A percentile compares a stretch with the other conserved stretches of the same genome.
Conservation (phyloP, 2,797 vertebrate species). For the Chaunax sp. region DNA sequence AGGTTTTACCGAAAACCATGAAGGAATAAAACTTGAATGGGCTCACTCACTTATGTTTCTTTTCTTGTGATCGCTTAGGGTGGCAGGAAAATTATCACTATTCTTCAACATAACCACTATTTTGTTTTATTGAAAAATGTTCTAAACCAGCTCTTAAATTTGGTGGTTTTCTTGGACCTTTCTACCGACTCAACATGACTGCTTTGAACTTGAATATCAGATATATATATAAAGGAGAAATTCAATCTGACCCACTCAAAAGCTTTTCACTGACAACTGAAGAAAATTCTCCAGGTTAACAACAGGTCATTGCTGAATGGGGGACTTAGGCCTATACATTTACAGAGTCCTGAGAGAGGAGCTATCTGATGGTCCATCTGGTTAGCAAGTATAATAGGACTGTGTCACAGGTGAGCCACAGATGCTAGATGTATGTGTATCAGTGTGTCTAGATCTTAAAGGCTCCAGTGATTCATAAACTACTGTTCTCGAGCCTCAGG, state of each 20-base stretch:
- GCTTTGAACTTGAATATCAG: constrained; percentile 64
- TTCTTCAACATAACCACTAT: constrained; percentile 39
- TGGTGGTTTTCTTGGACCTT: constrained; percentile 48
- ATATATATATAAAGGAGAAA: constrained; percentile 67
- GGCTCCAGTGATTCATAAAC: constrained; percentile 37
- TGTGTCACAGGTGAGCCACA: constrained; percentile 66
- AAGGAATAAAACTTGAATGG: constrained; percentile 50
- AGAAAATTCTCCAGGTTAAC: constrained; percentile 68
- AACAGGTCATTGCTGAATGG: constrained; percentile 54
- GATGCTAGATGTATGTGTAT: constrained; percentile 47
- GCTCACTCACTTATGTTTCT: background rate
- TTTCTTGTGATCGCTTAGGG: constrained; percentile 23
- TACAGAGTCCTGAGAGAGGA: constrained; percentile 45
- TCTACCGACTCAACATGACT: constrained; percentile 28
- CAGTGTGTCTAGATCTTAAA: constrained; percentile 42
- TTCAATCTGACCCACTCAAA: constrained; percentile 61
- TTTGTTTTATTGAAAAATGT: constrained; percentile 40
- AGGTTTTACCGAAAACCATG: constrained; percentile 56
- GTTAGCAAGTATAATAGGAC: constrained; percentile 53
- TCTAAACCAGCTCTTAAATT: constrained; percentile 58
- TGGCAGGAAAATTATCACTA: constrained; percentile 45
- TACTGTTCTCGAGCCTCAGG: constrained; percentile 5
- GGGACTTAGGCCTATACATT: constrained; percentile 40
- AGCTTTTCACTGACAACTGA: constrained; percentile 56
- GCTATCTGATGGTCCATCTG: constrained; percentile 66